Percentiles rank a stretch among this genome's conserved stretches.
These are phyloP conservation scores for Eciton burchellii DNA, from an alignment of 1,140 invertebrate genomes.

Conservation along the genomic window DNA sequence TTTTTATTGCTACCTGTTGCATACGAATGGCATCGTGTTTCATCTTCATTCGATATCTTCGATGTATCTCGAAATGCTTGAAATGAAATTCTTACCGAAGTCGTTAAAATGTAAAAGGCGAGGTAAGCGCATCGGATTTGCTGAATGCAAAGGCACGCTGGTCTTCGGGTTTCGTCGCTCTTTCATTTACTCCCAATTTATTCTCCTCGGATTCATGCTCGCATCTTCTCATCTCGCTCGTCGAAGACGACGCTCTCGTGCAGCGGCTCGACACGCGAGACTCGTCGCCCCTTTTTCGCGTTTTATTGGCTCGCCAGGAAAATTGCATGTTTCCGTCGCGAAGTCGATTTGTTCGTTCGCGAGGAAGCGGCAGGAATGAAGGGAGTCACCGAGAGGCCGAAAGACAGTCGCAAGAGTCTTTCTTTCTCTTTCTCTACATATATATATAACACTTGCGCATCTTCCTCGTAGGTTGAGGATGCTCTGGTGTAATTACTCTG, in stretches of 20 bases:
- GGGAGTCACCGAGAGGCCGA: not conserved
- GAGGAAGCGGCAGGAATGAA: not conserved
- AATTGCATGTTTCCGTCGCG: not conserved
- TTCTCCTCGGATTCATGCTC: not conserved
- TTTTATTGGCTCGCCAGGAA: not conserved
- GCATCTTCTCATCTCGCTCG: conserved; percentile 5
- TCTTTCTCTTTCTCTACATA: too few species aligned
- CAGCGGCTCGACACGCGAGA: not conserved
- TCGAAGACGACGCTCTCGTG: conserved; percentile 15
- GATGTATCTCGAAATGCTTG: too few species aligned
- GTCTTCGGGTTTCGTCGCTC: not conserved
- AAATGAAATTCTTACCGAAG: too few species aligned
- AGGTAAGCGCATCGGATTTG: conserved; percentile 38
- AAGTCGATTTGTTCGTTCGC: not conserved
- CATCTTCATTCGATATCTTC: too few species aligned
- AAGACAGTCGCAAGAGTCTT: conserved; percentile 2
- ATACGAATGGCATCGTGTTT: too few species aligned
- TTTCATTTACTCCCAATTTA: too few species aligned
- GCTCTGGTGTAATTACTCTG: not conserved
- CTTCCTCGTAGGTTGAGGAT: conserved; percentile 1
- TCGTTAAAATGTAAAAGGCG: too few species aligned
- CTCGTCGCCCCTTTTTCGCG: conserved; percentile 10
- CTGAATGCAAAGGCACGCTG: too few species aligned
- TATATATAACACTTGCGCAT: too few species aligned
- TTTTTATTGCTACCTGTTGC: too few species aligned